phyloP scores from a whole-genome alignment of 2,888 invertebrate genomes.

The Hofmannophila pseudospretella region DNA sequence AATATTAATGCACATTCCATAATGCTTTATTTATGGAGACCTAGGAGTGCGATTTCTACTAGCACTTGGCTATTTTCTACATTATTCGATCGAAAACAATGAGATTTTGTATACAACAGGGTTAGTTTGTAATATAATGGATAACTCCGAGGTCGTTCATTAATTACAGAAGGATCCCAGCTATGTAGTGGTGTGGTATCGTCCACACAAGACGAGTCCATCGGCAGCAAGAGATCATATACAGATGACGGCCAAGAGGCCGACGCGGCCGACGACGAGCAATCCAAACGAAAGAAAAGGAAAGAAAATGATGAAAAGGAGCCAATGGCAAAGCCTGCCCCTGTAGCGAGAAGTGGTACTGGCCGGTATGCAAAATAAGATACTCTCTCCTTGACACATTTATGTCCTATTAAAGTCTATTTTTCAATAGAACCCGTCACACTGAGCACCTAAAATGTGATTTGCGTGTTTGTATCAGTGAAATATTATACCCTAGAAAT shows the following conservation, averaged over 20 bases:
- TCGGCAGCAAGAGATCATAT: slow-evolving; percentile 38
- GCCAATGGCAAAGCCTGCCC: slow-evolving; percentile 71
- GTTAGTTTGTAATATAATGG: background rate
- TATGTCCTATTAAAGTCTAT: too few species aligned
- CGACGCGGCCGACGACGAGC: slow-evolving; percentile 80
- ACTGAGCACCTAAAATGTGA: too few species aligned
- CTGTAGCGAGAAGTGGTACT: slow-evolving; percentile 47
- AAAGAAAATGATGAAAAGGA: slow-evolving; percentile 82
- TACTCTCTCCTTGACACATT: too few species aligned
- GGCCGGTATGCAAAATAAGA: slow-evolving; percentile 61
- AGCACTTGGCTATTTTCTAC: too few species aligned
- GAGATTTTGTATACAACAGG: background rate
- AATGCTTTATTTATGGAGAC: too few species aligned
- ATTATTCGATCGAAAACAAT: too few species aligned
- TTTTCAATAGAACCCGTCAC: too few species aligned
- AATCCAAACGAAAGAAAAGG: slow-evolving; percentile 84
- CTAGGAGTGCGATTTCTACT: too few species aligned
- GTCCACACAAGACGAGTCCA: slow-evolving; percentile 58
- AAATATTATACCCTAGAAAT: too few species aligned
- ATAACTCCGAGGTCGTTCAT: too few species aligned
- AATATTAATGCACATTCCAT: too few species aligned
- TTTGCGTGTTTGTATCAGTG: too few species aligned
- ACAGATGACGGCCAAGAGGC: slow-evolving; percentile 74
- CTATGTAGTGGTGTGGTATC: slow-evolving; percentile 60
- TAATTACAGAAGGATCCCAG: slow-evolving; percentile 36